Evolutionary conservation across 1,140 invertebrate species (phyloP).

Genomic region (Trigoniulus corallinus): DNA sequence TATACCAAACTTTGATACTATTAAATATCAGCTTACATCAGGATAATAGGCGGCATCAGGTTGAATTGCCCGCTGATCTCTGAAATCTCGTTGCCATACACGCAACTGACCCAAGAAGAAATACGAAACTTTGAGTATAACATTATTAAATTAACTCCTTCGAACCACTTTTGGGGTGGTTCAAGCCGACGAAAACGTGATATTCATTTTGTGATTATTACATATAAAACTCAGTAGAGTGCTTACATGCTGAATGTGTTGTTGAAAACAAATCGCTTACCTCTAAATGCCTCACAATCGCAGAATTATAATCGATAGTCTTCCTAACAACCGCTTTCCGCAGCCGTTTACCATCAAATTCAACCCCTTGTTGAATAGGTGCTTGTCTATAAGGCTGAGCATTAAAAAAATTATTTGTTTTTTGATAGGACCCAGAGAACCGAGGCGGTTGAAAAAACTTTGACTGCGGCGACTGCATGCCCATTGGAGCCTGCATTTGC

Average conservation of each 20-base stretch:
- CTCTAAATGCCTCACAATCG: slow-evolving; percentile 80
- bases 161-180: too few relatives aligned
- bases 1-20: too few relatives aligned
- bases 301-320: slow-evolving; percentile 96
- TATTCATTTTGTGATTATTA: too few relatives aligned
- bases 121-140: too few relatives aligned
- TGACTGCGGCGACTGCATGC: slow-evolving; percentile 1
- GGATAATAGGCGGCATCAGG: slow-evolving; percentile 64
- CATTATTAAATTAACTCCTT: too few relatives aligned
- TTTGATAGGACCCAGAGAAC: not conserved
- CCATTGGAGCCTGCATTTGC: too few relatives aligned
- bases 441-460: slow-evolving; percentile 3
- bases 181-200: too few relatives aligned
- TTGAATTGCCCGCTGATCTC: slow-evolving; percentile 69
- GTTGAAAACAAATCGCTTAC: too few relatives aligned
- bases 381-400: slow-evolving; percentile 4
- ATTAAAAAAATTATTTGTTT: slow-evolving; percentile 6
- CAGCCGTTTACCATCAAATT: slow-evolving; percentile 89
- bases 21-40: slow-evolving; percentile 24
- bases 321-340: slow-evolving; percentile 92
- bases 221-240: too few relatives aligned
- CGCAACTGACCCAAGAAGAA: slow-evolving; percentile 45
- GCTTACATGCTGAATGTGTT: too few relatives aligned
- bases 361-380: slow-evolving; percentile 20
- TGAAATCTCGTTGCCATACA: slow-evolving; percentile 80